A percentile compares a stretch with the other conserved stretches of the same genome.
These are phyloP conservation scores for Morelia viridis DNA, from an alignment of 2,797 vertebrate species.

Conservation along the genomic window DNA sequence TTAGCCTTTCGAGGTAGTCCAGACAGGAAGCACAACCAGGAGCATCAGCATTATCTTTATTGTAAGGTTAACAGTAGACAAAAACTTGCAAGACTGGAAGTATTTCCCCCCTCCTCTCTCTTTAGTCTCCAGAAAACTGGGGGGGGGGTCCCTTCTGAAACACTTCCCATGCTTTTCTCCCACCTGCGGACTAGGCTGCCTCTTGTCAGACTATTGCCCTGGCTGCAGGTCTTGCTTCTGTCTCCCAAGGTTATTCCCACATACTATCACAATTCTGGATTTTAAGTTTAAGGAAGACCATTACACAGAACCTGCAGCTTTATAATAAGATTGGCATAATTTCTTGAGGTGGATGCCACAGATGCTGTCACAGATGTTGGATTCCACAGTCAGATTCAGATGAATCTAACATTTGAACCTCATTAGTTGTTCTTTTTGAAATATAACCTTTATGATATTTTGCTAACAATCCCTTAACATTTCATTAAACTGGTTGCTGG, in stretches of 20 bases:
- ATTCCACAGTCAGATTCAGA: neutral
- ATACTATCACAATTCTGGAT: neutral
- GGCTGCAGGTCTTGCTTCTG: neutral
- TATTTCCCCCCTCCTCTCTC: neutral
- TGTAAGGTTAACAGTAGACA: neutral
- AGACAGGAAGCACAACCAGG: neutral
- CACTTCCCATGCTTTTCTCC: neutral
- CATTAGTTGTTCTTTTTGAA: neutral
- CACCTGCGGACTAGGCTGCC: neutral
- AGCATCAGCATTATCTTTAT: neutral
- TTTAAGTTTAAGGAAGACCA: constrained; percentile 40
- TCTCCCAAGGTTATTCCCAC: neutral
- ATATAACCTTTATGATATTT: neutral
- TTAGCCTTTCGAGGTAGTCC: neutral
- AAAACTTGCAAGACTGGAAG: neutral
- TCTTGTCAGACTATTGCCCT: neutral
- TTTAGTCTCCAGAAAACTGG: neutral
- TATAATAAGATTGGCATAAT: constrained; percentile 6
- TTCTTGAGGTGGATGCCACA: constrained; percentile 20
- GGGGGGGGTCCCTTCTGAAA: neutral
- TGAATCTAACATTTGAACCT: neutral
- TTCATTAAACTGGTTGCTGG: neutral
- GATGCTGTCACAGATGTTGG: neutral
- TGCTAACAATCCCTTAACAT: neutral
- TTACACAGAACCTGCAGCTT: constrained; percentile 52